A percentile compares a stretch with the other conserved stretches of the same genome.
phyloP scores from a whole-genome alignment of 2,888 invertebrate species.

The Opisthograptis luteolata region DNA sequence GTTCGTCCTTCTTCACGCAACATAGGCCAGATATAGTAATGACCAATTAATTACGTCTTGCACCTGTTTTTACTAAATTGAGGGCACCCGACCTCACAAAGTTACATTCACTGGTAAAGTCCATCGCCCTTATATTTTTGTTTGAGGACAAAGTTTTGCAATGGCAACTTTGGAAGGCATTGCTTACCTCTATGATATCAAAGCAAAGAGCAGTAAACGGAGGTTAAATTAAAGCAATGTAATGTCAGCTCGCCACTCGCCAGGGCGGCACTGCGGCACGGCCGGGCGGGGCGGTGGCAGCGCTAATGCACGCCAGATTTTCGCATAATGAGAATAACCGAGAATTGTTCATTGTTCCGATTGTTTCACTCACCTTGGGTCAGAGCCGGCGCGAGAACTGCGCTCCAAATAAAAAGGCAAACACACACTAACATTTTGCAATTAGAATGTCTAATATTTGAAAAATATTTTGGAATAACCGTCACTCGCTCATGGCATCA shows the following conservation, averaged over 20 bases:
- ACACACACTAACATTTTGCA: constrained; percentile 74
- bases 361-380: constrained; percentile 79
- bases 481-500: constrained; percentile 68
- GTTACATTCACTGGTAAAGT: constrained; percentile 20
- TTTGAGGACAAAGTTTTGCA: constrained; percentile 34
- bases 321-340: constrained; percentile 38
- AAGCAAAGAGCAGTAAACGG: constrained; percentile 32
- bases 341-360: constrained; percentile 63
- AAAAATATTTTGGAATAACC: constrained; percentile 40
- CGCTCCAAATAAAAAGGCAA: constrained; percentile 75
- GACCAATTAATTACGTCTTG: constrained; percentile 6
- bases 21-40: constrained; percentile 25
- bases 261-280: constrained; percentile 3
- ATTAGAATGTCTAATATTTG: constrained; percentile 49
- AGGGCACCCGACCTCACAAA: constrained; percentile 20
- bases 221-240: constrained; percentile 44
- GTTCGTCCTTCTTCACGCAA: constrained; percentile 16
- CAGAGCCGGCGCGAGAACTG: constrained; percentile 66
- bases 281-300: constrained; percentile 1
- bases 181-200: constrained; percentile 29
- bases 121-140: constrained; percentile 19
- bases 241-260: constrained; percentile 33
- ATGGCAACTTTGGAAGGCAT: constrained; percentile 33
- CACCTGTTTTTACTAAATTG: constrained; percentile 2
- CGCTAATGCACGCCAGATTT: constrained; percentile 34